A percentile compares a stretch with the other conserved stretches of the same genome.
Evolutionary conservation across 2,888 invertebrate genomes (phyloP).

Genomic region (Macaria liturata): DNA sequence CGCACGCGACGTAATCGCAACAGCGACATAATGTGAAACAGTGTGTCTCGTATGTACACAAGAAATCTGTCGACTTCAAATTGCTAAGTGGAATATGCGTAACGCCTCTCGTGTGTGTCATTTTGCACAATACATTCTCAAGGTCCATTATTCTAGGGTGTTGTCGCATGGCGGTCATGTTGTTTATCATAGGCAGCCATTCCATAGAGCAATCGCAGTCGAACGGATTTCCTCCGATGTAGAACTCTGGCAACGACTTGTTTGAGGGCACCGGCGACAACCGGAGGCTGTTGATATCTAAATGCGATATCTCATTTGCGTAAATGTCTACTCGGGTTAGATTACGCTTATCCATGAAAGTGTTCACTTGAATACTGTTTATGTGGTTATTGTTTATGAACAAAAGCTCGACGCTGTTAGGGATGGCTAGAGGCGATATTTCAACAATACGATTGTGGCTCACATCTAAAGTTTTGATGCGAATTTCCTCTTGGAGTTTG

Average conservation of each 20-base stretch:
- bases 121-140: conserved; percentile 93
- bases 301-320: conserved; percentile 92
- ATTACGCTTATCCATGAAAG: conserved; percentile 92
- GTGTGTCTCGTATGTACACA: conserved; percentile 95
- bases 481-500: conserved; percentile 90
- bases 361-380: conserved; percentile 90
- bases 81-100: conserved; percentile 89
- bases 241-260: conserved; percentile 93
- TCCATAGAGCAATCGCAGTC: conserved; percentile 98
- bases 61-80: conserved; percentile 91
- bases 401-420: conserved; percentile 92
- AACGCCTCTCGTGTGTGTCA: conserved; percentile 92
- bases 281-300: conserved; percentile 92
- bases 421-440: conserved; percentile 91
- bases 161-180: conserved; percentile 91
- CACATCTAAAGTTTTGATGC: conserved; percentile 93
- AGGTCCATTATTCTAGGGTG: conserved; percentile 95
- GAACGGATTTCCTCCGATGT: conserved; percentile 96
- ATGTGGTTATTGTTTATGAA: conserved; percentile 96
- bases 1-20: conserved; percentile 97
- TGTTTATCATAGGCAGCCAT: conserved; percentile 95
- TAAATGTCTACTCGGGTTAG: conserved; percentile 95
- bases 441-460: conserved; percentile 94
- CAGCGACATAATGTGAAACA: conserved; percentile 97
- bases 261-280: conserved; percentile 89